Conservation (phyloP, 2,888 invertebrate species). For the Muschampia staudingeri region DNA sequence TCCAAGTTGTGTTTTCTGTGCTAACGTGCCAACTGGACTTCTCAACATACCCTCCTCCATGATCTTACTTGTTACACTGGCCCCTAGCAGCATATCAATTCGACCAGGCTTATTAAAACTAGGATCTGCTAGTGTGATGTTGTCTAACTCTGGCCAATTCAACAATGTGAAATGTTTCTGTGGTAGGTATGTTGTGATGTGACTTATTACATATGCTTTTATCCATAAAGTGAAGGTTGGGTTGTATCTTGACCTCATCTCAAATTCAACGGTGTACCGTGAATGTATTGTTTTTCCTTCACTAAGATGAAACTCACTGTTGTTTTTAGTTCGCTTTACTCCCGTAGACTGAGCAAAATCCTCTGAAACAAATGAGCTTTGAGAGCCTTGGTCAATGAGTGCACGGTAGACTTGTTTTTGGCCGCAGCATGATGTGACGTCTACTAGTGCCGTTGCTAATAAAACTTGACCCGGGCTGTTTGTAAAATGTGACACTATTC, state of each 20-base stretch:
- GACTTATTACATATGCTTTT: conserved; percentile 22
- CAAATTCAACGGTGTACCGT: not conserved
- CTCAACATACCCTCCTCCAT: conserved; percentile 2
- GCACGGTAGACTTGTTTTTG: conserved; percentile 47
- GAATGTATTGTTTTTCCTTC: conserved; percentile 10
- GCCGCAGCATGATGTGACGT: conserved; percentile 29
- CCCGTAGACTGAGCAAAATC: conserved; percentile 53
- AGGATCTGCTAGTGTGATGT: conserved; percentile 25
- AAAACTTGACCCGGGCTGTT: conserved; percentile 52
- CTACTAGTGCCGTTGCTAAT: conserved; percentile 50
- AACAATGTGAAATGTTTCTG: not conserved
- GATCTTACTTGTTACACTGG: conserved; percentile 5
- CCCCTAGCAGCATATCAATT: conserved; percentile 12
- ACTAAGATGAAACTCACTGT: conserved; percentile 22
- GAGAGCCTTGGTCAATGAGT: conserved; percentile 67
- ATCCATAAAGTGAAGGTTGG: conserved; percentile 31
- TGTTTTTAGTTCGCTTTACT: conserved; percentile 47
- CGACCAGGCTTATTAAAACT: conserved; percentile 17
- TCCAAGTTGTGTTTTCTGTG: conserved; percentile 14
- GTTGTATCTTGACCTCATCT: not conserved
- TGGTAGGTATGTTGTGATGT: conserved; percentile 22
- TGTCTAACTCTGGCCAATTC: conserved; percentile 6
- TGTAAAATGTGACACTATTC: conserved; percentile 56
- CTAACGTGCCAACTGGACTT: not conserved
- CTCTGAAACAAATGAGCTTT: conserved; percentile 67